These are phyloP conservation scores for Pollicipes pollicipes DNA, from an alignment of 1,140 invertebrate species.

Conservation along the genomic window DNA sequence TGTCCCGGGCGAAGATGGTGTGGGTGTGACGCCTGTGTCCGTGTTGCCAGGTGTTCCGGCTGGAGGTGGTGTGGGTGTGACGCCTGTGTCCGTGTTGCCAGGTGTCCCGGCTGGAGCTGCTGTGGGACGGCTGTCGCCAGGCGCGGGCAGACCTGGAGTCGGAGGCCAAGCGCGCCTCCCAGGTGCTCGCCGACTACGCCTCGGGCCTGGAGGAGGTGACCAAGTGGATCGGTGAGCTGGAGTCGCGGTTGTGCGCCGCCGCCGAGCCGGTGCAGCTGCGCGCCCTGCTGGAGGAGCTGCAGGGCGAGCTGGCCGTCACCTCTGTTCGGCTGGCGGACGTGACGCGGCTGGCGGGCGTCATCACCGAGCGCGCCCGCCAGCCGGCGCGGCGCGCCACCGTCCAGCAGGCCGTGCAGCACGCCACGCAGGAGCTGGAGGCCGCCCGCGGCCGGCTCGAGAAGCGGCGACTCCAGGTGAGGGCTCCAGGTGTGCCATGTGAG, in stretches of 20 bases:
- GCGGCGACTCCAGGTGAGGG: constrained; percentile 40
- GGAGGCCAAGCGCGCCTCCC: not conserved
- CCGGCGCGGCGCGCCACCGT: not conserved
- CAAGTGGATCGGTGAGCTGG: not conserved
- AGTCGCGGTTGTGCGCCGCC: constrained; percentile 18
- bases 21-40: too few relatives aligned
- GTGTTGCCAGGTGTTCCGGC: too few relatives aligned
- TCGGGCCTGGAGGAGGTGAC: not conserved
- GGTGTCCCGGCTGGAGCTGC: not conserved
- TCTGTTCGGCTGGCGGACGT: not conserved
- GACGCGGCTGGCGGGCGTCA: not conserved
- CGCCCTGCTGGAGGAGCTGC: constrained; percentile 22
- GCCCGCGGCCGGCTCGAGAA: not conserved
- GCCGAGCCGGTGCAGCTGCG: constrained; percentile 20
- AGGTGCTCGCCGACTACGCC: not conserved
- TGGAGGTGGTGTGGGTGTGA: too few relatives aligned
- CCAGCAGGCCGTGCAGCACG: not conserved
- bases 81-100: too few relatives aligned
- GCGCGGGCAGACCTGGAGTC: not conserved
- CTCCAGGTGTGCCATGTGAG: too few relatives aligned
- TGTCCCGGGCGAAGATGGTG: too few relatives aligned
- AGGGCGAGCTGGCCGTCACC: not conserved
- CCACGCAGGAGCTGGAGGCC: not conserved
- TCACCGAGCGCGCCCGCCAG: not conserved
- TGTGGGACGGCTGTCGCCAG: not conserved